Conservation (phyloP, 2,113 vertebrate species). For the Petrocephalus zakoni region DNA sequence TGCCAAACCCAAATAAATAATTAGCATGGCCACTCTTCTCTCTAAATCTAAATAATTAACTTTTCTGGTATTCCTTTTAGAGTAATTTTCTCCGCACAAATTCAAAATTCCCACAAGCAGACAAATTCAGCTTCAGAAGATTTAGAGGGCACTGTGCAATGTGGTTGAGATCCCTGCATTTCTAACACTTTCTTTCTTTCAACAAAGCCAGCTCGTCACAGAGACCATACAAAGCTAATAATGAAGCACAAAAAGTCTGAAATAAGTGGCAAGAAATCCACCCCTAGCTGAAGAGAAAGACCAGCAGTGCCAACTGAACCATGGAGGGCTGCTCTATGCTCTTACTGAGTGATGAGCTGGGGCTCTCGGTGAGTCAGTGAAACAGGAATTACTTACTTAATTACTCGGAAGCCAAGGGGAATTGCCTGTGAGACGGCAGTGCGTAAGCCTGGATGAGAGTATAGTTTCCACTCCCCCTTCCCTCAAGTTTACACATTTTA, state of each 20-base stretch:
- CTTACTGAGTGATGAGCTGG: constrained; percentile 31
- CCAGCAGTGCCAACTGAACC: not conserved
- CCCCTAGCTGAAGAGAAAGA: not conserved
- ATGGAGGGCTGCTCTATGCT: constrained; percentile 27
- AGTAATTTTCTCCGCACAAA: not conserved
- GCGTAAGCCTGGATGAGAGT: constrained; percentile 68
- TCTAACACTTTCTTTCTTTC: not conserved
- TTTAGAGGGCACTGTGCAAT: not conserved
- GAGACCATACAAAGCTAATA: constrained; percentile 23
- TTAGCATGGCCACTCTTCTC: not conserved
- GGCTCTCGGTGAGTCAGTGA: constrained; percentile 32
- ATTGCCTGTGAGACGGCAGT: constrained; percentile 40
- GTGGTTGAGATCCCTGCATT: constrained; percentile 3
- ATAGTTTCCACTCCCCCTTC: constrained; percentile 76
- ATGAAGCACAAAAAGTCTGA: not conserved
- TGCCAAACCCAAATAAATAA: not conserved
- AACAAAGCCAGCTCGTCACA: constrained; percentile 8
- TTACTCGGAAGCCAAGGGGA: constrained; percentile 49
- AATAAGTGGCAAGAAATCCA: not conserved
- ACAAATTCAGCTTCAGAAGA: not conserved
- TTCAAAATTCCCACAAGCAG: not conserved
- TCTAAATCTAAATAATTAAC: not conserved
- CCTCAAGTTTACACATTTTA: constrained; percentile 78
- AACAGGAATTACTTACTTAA: constrained; percentile 54
- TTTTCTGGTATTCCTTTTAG: not conserved